Base-by-base conservation (phyloP, 2,888 invertebrate species). In the Stenolophus ochropezus region DNA sequence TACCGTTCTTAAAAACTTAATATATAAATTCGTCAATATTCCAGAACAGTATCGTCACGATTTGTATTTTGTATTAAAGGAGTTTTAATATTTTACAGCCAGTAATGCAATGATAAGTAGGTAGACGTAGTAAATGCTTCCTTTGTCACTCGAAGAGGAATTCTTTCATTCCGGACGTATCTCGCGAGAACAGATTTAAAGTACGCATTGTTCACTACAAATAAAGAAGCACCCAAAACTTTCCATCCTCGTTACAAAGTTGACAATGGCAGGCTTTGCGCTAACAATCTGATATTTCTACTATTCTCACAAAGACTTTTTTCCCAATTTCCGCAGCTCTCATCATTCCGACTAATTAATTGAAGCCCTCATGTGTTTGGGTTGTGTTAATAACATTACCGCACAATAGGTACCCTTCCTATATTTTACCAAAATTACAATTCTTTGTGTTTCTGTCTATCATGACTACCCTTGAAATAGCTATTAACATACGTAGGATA, bases 101-200 rank as follows among this genome's bases (percentile, higher is more conserved):
- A 23, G 23, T 25, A 11, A 61, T 61, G 27, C 61, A 61, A 21
- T n/a, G 61, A 61, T 61, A 61, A 61, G 61, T 61, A n/a, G n/a
- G 21, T 61, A 56, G 56, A 56, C 56, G 20, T n/a, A 8, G 25
- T 25, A 61, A 61, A 61, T 21, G 61, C 14, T 21, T 61, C 23
- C n/a, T 23, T 23, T 23, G 21, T 61, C 6, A 23, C 8, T 4
- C 23, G 61, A 61, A 61, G 61, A 61, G 14, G 14, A 25, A 61
- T 61, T 61, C 61, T 61, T n/a, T 5, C 11, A 23, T n/a, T 61
- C 21, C n/a, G 61, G 61, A 61, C 61, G 23, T 21, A 61, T 61
- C 61, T 61, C 11, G 16, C 76, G 25, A 42, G 47, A 76, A 33
- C 53, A 76, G 53, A 76, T 76, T 76, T 76, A 76, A 76, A 76